phyloP scores from a whole-genome alignment of 1,140 invertebrate species.

The Meteorus sp. region DNA sequence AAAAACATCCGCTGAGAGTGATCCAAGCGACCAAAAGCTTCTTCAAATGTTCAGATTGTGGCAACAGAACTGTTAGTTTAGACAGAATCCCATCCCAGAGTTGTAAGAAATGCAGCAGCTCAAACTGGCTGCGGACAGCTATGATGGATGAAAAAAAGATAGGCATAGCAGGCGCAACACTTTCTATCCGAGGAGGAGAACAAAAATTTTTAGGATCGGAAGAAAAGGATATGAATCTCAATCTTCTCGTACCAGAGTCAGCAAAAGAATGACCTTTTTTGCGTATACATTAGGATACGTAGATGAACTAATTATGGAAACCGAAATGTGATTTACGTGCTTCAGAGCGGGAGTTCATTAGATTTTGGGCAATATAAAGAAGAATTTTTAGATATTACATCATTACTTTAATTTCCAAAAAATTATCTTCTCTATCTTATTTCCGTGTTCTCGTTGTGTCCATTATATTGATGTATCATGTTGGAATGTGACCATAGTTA shows the following conservation, averaged over 20 bases:
- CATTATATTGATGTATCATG: no score
- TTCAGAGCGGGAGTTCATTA: no score
- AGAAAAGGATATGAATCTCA: conserved; percentile 65
- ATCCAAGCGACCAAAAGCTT: conserved; percentile 83
- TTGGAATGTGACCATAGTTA: conserved; percentile 27
- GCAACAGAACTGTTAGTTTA: conserved; percentile 77
- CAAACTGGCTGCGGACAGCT: conserved; percentile 74
- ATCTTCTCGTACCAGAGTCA: conserved; percentile 66
- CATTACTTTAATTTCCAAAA: conserved; percentile 18
- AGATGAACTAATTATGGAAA: background rate
- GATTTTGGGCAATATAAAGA: background rate
- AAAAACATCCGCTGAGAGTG: conserved; percentile 77
- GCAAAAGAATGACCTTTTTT: background rate
- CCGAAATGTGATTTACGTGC: background rate
- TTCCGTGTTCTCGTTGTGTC: conserved; percentile 6
- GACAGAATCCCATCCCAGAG: conserved; percentile 74
- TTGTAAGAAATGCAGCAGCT: conserved; percentile 77
- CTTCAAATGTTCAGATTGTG: conserved; percentile 87
- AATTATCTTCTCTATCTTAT: background rate
- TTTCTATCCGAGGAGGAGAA: conserved; percentile 75
- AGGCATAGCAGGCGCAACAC: conserved; percentile 53
- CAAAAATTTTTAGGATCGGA: conserved; percentile 68
- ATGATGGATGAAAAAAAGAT: conserved; percentile 78
- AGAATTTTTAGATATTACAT: conserved; percentile 2
- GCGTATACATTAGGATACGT: background rate